Evolutionary conservation across 2,113 vertebrate genomes (phyloP), one percentile per base, ranked within the genome.

Genomic region (Petromus typicus): DNA sequence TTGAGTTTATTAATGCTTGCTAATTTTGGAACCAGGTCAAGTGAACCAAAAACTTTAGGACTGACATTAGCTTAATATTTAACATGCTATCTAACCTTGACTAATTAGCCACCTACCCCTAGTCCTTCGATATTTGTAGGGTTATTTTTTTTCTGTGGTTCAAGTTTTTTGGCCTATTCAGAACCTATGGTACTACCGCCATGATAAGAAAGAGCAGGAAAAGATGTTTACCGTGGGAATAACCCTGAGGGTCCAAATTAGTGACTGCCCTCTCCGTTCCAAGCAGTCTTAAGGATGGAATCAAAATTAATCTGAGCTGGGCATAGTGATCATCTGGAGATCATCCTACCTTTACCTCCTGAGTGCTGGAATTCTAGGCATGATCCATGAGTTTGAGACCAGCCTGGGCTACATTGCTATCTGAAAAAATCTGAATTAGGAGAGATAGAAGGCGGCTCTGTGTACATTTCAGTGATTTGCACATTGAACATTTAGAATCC

Each of bases 1-100:
- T 37, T 81, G 54, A 13, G 78, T 34, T 86, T 73, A 67, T 75
- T 86, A 91, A 30, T 32, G 84, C 18, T 12, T 87, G n/a, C 34
- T 93, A 7, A 63, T 63, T 94, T 94, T 83, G 82, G 48, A 95
- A 73, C 27, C 23, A 87, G 25, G 10, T 27, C 34, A 54, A 82
- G 66, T 86, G n/a, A 91, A 93, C n/a, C 51, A 95, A 64, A 78
- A 89, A 48, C 56, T 87, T 34, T 7, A 71, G 63, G n/a, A 22
- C 66, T 92, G 66, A 30, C 40, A 69, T 57, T 48, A 87, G 88
- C 78, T 90, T 63, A 56, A 1, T 79, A 43, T 79, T 82, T 93
- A 92, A 93, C 11, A 48, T 32, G 20, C 25, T 81, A 7, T 76
- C 20, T 93, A 85, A 80, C 57, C 54, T 80, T 82, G 37, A 59